Evolutionary conservation across 2,113 vertebrate genomes (phyloP).

Genomic region (Dolichallabes microphthalmus): DNA sequence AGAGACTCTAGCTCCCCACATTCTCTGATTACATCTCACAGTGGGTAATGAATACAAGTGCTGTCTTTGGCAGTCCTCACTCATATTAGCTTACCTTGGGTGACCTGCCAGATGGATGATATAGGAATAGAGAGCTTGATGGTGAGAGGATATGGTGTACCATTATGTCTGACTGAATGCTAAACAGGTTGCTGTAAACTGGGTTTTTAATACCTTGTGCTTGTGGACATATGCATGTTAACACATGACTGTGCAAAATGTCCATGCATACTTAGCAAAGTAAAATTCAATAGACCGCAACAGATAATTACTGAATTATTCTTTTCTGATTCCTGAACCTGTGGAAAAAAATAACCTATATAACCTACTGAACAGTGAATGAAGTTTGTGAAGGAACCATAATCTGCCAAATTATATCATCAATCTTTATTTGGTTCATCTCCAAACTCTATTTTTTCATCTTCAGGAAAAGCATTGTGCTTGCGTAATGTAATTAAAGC

Average conservation of each 20-base stretch:
- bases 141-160: neutral
- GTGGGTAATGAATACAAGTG: conserved; percentile 42
- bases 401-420: neutral
- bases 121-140: conserved; percentile 13
- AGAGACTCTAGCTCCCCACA: conserved; percentile 37
- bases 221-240: neutral
- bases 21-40: conserved; percentile 49
- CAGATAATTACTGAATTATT: neutral
- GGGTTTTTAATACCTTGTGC: neutral
- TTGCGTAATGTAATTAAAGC: neutral
- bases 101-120: conserved; percentile 27
- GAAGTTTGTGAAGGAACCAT: neutral
- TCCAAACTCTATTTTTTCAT: neutral
- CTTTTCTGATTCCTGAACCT: neutral
- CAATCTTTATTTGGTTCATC: conserved; percentile 22
- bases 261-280: neutral
- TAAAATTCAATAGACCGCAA: neutral
- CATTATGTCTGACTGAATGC: neutral
- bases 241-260: neutral
- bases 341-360: neutral
- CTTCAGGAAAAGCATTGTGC: neutral
- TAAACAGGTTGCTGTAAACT: conserved; percentile 1
- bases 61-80: conserved; percentile 50
- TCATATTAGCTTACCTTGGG: conserved; percentile 36
- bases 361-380: neutral